Base-by-base conservation (phyloP, 2,888 invertebrate species). In the Troilus luridus region DNA sequence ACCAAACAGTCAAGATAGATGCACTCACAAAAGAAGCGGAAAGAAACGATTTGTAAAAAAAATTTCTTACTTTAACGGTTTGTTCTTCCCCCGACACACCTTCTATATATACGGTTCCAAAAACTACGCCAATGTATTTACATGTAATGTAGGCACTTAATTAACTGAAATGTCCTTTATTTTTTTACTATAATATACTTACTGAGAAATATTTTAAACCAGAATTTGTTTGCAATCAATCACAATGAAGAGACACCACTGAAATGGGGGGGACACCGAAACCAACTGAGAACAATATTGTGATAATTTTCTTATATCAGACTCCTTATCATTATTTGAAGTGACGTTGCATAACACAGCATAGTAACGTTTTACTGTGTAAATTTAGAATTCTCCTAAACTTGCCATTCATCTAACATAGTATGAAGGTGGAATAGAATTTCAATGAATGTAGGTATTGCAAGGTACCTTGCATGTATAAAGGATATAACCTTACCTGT, bases 271-370 rank as follows among this genome's bases (percentile, higher is more conserved):
- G 6, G 27, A 11, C 27, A 14, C 3, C 3, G 27, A 72, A 27
- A 24, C 17, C 41, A 77, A 77, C 72, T 77, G 72, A 19, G 72
- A 7, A 19, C 72, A 3, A 8, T 17, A 17, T 41, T 1, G 41
- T 19, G 0, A 77, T 41, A 17, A 77, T 77, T 41, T 27, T 77
- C 41, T 77, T 77, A 77, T 77, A 77, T 77, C 72, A 41, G 21
- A 0, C 1, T 27, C 41, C 72, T 77, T 77, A 77, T 77, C 72
- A 41, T 41, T 77, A 8, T 6, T 9, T 77, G 27, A 41, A 77
- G 72, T 77, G 72, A 77, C 72, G 19, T 77, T 77, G 72, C 72
- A 77, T 24, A 77, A 77, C 17, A 77, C 72, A 77, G 41, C 17
- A 72, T 6, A 67, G 19, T 77, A 9, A 41, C 27, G 41, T 59